Evolutionary conservation across 2,113 vertebrate species (phyloP), one percentile per base, ranked within the genome.

Genomic region (Nerophis ophidion): DNA sequence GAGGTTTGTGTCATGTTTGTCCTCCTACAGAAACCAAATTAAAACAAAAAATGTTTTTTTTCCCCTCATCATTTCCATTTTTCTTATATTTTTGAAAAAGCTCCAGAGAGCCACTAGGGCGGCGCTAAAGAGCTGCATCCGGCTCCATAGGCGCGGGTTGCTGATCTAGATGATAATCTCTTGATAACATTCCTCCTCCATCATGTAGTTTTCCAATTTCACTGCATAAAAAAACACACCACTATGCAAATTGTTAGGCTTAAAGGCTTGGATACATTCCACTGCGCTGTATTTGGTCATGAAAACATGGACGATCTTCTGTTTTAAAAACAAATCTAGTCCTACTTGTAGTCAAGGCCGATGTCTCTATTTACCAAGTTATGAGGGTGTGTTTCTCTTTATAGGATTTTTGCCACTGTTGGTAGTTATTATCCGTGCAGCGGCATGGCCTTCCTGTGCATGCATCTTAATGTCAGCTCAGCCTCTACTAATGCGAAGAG

Each of bases 391-490:
- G 40, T 55, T 51, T 58, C 70, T 33, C 54, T 46, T 35, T 38
- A 53, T 8, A 34, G 54, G 70, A 55, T 9, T 55, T 56, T 71
- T 57, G 66, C 64, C 67, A 63, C 65, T 60, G 50, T 48, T 58
- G 14, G 45, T 53, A 45, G 16, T 61, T 42, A 51, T 57, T 42
- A 19, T 55, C 35, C 48, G 19, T 44, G 44, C 51, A 57, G 35
- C 48, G n/a, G n/a, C n/a, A n/a, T n/a, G n/a, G 14, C 52, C 35
- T 46, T 68, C 69, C 86, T 87, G 86, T 61, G 74, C 68, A 54
- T 82, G 86, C 86, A 90, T 90, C 80, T 74, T 81, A 86, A 86
- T 87, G 65, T 74, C 76, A 81, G 89, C 86, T 90, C 85, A 87
- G 83, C 80, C 76, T 68, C 69, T 68, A 44, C 50, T 68, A 70